phyloP scores from a whole-genome alignment of 37 sponge, comb jelly and placozoan species.

The Haliclona indistincta region DNA sequence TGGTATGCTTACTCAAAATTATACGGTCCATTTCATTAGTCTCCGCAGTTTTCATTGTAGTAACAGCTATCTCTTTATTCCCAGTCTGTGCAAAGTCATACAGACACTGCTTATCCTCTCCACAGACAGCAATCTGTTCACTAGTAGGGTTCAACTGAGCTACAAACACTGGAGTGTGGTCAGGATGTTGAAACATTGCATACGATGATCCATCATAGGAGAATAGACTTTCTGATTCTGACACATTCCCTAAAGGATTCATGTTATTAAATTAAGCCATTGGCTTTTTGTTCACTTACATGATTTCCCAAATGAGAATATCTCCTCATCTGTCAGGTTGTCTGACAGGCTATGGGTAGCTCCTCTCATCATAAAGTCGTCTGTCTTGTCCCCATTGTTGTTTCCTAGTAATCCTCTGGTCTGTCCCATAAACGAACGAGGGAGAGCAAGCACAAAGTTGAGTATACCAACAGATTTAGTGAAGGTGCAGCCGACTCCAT shows the following conservation, averaged over 20 bases:
- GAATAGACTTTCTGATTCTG: no score
- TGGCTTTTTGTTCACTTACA: no score
- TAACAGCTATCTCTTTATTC: conserved; percentile 26
- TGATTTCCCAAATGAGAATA: no score
- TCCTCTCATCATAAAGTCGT: conserved; percentile 64
- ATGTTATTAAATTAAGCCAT: no score
- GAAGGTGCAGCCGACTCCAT: conserved; percentile 37
- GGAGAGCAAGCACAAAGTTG: conserved; percentile 21
- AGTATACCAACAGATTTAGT: not conserved
- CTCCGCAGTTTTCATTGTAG: conserved; percentile 3
- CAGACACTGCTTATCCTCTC: conserved; percentile 34
- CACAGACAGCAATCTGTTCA: conserved; percentile 19
- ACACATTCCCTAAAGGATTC: no score
- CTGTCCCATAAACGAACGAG: conserved; percentile 18
- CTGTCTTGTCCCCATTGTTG: conserved; percentile 53
- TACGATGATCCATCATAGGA: no score
- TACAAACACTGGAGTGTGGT: conserved; percentile 51
- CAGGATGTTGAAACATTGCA: no score
- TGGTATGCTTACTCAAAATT: not conserved
- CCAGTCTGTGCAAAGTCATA: conserved; percentile 69
- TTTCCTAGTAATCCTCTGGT: conserved; percentile 75
- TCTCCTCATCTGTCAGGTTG: no score
- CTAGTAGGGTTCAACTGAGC: conserved; percentile 31
- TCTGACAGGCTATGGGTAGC: no score
- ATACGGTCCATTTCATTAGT: not conserved